Conservation (phyloP, 2,113 vertebrate genomes). For the Antechinus flavipes region DNA sequence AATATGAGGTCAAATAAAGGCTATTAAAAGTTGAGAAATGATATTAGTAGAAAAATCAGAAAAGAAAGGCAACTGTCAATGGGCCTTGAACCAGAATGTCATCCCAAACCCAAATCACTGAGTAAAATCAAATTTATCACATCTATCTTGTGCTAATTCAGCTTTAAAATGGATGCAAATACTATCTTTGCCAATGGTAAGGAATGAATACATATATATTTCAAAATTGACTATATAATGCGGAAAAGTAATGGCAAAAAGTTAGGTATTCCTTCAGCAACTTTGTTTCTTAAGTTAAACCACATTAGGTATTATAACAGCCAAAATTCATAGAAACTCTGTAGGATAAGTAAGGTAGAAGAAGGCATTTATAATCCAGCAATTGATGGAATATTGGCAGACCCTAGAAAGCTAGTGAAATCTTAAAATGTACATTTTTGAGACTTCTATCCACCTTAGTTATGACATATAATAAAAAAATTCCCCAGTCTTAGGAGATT, state of each 20-base stretch:
- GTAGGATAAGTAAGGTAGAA: conserved; percentile 32
- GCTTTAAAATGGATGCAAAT: conserved; percentile 28
- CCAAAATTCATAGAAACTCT: conserved; percentile 13
- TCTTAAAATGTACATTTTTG: not conserved
- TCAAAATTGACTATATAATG: not conserved
- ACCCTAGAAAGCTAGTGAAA: not conserved
- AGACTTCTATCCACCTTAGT: not conserved
- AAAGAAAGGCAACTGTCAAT: not conserved
- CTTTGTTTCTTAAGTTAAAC: conserved; percentile 3
- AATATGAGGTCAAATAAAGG: not conserved
- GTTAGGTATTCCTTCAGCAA: not conserved
- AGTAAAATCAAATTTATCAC: not conserved
- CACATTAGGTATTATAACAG: not conserved
- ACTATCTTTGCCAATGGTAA: not conserved
- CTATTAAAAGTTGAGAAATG: conserved; percentile 2
- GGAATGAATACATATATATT: not conserved
- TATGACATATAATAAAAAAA: not conserved
- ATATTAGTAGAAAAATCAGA: not conserved
- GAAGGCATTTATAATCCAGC: conserved; percentile 10
- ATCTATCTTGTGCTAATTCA: not conserved
- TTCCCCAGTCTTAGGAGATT: not conserved
- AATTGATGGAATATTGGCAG: conserved; percentile 19
- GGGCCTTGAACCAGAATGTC: conserved; percentile 16
- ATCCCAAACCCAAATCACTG: not conserved
- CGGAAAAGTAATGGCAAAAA: not conserved